Base-by-base conservation (phyloP, 2,797 vertebrate species). In the Remorina albescens region DNA sequence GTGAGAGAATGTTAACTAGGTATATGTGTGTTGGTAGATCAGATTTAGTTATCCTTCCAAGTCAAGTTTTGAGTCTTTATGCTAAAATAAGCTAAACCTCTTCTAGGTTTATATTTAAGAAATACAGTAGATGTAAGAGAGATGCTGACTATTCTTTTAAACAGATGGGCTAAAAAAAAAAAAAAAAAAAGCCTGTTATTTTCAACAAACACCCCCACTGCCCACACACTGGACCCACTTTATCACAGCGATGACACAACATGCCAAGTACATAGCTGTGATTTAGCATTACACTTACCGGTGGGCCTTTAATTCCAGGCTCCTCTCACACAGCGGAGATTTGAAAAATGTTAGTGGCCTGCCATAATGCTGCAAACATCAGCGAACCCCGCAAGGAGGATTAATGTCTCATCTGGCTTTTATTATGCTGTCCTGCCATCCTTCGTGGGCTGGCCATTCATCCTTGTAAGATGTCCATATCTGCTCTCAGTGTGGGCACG, bases 301-400 rank as follows among this genome's bases (percentile, higher is more conserved):
- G 46, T 51, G 66, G 63, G 55, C 83, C 69, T 78, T 59, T 78
- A 70, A 80, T 77, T 78, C 44, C 58, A 59, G 53, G 4, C 72
- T 74, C 71, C 54, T 64, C 9, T 18, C 18, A 28, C 67, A 60
- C 60, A 8, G 70, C 19, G 5, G 30, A 50, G 80, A 72, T 39
- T 50, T 91, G 88, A 91, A 74, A 86, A 90, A 93, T 90, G 85
- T 81, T 67, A 73, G 62, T 37, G 66, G 65, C 65, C 84, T 75
- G 84, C 86, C 87, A 74, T 88, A 93, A 91, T 90, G 89, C 88
- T 86, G 88, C 91, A 88, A 85, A 90, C 91, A 91, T 92, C 86
- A 91, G 89, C 83, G 76, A 92, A 86, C 78, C 80, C 78, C 86
- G 86, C 89, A 76, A 80, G 86, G 81, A 92, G 89, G 91, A 94